These are phyloP conservation scores for Timandra comae DNA, from an alignment of 2,888 invertebrate species.

Conservation along the genomic window DNA sequence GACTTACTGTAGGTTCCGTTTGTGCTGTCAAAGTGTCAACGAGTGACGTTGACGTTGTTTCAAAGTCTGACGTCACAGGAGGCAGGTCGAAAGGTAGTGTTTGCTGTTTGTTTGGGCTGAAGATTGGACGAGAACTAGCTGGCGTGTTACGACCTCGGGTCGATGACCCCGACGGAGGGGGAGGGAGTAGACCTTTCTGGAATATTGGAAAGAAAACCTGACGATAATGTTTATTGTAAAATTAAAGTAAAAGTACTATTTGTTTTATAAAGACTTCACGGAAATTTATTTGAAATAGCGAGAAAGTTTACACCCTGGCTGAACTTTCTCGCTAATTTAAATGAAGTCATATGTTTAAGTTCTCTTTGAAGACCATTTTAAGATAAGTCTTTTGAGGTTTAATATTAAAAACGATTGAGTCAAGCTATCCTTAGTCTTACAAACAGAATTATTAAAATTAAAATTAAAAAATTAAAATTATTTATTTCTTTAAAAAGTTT, in stretches of 20 bases:
- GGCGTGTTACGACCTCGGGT: constrained; percentile 51
- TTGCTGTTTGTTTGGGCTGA: constrained; percentile 51
- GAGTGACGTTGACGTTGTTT: constrained; percentile 36
- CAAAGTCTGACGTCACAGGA: constrained; percentile 44
- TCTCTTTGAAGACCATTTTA: too few species aligned
- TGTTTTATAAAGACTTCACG: too few species aligned
- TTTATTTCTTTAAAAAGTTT: too few species aligned
- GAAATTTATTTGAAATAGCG: too few species aligned
- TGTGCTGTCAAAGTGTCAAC: constrained; percentile 40
- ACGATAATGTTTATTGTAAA: neutral
- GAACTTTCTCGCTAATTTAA: too few species aligned
- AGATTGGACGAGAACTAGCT: constrained; percentile 35
- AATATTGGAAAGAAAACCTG: constrained; percentile 6
- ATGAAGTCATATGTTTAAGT: too few species aligned
- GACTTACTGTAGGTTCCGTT: constrained; percentile 15
- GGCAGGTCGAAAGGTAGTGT: constrained; percentile 53
- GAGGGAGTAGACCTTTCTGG: constrained; percentile 67
- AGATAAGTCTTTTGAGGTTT: too few species aligned
- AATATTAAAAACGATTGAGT: too few species aligned
- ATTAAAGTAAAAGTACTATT: constrained; percentile 1
- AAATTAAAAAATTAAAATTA: too few species aligned
- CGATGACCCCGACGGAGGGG: constrained; percentile 52
- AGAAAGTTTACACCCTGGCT: too few species aligned
- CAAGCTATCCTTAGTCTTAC: too few species aligned
- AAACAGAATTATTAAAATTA: too few species aligned